A percentile compares a stretch with the other conserved stretches of the same genome.
Evolutionary conservation across 2,797 vertebrate species (phyloP).

Genomic region (Harpagifer antarcticus): DNA sequence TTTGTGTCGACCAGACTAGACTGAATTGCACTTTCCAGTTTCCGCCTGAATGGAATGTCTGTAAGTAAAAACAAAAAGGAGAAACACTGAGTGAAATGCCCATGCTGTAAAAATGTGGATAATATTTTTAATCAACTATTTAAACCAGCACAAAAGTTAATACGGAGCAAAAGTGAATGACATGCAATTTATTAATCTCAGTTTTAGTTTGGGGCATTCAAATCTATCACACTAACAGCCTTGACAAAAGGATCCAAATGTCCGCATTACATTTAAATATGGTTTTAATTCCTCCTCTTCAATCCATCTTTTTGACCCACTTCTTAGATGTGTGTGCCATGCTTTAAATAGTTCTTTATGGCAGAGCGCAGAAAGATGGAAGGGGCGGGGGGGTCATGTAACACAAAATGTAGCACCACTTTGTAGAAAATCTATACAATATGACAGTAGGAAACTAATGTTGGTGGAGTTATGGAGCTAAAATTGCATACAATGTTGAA

Average conservation of each 20-base stretch:
- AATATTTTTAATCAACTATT: constrained; percentile 36
- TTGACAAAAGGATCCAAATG: constrained; percentile 64
- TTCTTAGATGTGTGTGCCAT: constrained; percentile 67
- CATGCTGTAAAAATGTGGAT: constrained; percentile 26
- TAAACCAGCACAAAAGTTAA: constrained; percentile 25
- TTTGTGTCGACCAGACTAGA: constrained; percentile 96
- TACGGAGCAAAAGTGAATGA: constrained; percentile 40
- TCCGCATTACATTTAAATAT: constrained; percentile 71
- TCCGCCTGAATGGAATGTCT: constrained; percentile 94
- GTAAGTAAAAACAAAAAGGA: constrained; percentile 63
- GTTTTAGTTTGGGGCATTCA: constrained; percentile 58
- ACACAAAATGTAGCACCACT: constrained; percentile 43
- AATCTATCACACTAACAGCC: constrained; percentile 64
- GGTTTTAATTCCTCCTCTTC: constrained; percentile 73
- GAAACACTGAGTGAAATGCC: constrained; percentile 50
- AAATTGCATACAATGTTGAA: background rate
- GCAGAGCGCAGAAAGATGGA: constrained; percentile 63
- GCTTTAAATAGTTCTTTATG: constrained; percentile 84
- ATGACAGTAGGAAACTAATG: constrained; percentile 29
- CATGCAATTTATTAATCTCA: constrained; percentile 42
- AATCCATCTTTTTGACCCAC: constrained; percentile 82
- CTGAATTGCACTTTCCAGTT: constrained; percentile 92
- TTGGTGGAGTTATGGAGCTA: background rate
- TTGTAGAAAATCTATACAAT: constrained; percentile 37
- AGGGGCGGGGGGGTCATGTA: constrained; percentile 33